Evolutionary conservation across 2,888 invertebrate species (phyloP), one percentile per base, ranked within the genome.

Genomic region (Platerodrilus igneus): DNA sequence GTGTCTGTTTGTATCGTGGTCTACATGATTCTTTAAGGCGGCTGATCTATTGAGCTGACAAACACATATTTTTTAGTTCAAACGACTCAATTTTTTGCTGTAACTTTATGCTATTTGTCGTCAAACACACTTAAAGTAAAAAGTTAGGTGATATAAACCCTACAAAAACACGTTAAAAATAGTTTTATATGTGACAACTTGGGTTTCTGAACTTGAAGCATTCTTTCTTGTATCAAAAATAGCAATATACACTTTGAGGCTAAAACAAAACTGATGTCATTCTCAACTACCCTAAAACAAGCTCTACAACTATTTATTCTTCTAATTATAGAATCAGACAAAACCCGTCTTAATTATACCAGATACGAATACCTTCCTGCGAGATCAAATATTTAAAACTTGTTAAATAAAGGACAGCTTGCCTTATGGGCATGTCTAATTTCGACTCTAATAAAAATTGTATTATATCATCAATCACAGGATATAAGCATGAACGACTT

Each of bases 401-500:
- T 26, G 37, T 31, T 25, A 38, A 29, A 30, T 37, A 37, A 40
- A 44, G 50, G 48, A 55, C 48, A 55, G 55, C 57, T 57, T 58
- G 55, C 55, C 52, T 55, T 56, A 48, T n/a, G 56, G 55, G 58
- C 59, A 59, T 60, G 59, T 57, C 55, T 60, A 60, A 60, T 62
- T 61, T 52, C 45, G 55, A 55, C 57, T 53, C 54, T 53, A 52
- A 56, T 53, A 51, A 55, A 56, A 57, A 55, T 51, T 48, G 47
- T 56, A 54, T 50, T 56, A 45, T 45, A 45, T 55, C 55, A 53
- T 59, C 58, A 59, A 59, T 59, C 59, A 53, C 59, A 58, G 60
- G 60, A 60, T 58, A 56, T 59, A 60, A 57, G 60, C 55, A 54
- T 50, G 51, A 58, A 58, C 60, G 59, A 60, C 57, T 59, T 47